Evolutionary conservation across 1,140 invertebrate species (phyloP).

Genomic region (Aplysia californica): DNA sequence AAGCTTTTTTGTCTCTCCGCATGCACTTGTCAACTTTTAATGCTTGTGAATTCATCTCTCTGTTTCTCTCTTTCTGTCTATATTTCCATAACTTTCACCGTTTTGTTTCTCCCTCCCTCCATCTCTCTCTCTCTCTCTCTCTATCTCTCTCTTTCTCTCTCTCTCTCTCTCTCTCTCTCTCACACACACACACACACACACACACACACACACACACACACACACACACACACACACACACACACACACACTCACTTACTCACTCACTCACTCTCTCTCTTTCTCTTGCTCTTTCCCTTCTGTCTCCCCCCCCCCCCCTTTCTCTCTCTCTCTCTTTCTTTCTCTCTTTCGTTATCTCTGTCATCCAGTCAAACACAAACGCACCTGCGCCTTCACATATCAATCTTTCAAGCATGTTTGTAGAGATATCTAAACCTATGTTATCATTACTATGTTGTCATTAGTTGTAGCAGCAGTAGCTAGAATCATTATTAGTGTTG

Average conservation of each 20-base stretch:
- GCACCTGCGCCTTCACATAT: no score
- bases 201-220: neutral
- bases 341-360: neutral
- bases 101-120: neutral
- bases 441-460: no score
- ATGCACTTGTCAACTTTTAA: no score
- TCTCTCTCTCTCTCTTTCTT: neutral
- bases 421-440: no score
- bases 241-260: constrained; percentile 4
- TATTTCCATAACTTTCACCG: neutral
- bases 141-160: constrained; percentile 1
- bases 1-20: no score
- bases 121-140: constrained; percentile 15
- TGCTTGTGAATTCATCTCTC: no score
- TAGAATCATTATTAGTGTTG: no score
- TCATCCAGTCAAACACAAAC: neutral
- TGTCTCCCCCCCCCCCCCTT: neutral
- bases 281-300: neutral
- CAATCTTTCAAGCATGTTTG: no score
- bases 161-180: constrained; percentile 8
- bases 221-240: constrained; percentile 3
- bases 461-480: no score
- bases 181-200: neutral
- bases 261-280: neutral
- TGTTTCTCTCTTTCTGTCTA: constrained; percentile 5